Conservation (phyloP, 2,797 vertebrate species). For the Myoxocephalus aenaeus region DNA sequence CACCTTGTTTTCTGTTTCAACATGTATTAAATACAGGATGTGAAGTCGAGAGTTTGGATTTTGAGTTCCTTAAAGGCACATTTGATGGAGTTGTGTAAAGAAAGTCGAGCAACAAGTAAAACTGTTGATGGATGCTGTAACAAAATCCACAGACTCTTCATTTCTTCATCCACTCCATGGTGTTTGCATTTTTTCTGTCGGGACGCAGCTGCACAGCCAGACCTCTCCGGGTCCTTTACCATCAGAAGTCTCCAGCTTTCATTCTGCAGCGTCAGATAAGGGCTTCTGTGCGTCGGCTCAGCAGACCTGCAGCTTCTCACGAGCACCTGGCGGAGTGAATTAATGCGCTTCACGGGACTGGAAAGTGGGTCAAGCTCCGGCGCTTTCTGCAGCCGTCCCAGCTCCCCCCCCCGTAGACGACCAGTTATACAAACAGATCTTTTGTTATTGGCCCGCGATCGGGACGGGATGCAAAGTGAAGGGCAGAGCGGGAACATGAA, state of each 20-base stretch:
- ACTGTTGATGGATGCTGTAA: neutral
- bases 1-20: too few relatives aligned
- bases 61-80: too few relatives aligned
- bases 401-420: constrained; percentile 32
- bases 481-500: constrained; percentile 43
- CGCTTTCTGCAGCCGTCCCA: constrained; percentile 45
- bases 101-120: too few relatives aligned
- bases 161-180: neutral
- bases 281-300: constrained; percentile 5
- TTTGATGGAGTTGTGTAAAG: too few relatives aligned
- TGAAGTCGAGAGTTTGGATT: too few relatives aligned
- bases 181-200: neutral
- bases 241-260: neutral
- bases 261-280: neutral
- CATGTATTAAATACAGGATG: too few relatives aligned
- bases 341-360: constrained; percentile 57
- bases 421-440: constrained; percentile 58
- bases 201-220: neutral
- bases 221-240: neutral
- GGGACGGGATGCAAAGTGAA: constrained; percentile 26
- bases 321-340: constrained; percentile 58
- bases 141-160: neutral
- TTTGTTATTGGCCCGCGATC: constrained; percentile 58
- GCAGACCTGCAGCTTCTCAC: constrained; percentile 29
- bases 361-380: constrained; percentile 67